Conservation (phyloP, 2,888 invertebrate genomes). For the Celastrina argiolus region DNA sequence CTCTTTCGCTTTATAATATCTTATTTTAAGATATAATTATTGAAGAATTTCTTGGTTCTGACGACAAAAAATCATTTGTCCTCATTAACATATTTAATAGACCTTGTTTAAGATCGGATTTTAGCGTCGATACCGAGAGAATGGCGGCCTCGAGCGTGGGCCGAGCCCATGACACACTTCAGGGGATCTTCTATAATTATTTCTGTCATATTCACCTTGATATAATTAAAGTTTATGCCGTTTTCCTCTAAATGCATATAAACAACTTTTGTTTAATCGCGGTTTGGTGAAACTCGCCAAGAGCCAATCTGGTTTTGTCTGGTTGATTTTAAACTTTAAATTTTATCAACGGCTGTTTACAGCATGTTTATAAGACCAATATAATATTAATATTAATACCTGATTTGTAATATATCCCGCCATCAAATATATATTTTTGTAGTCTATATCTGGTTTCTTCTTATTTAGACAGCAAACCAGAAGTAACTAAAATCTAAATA, state of each 20-base stretch:
- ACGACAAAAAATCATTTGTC: neutral
- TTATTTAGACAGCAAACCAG: neutral
- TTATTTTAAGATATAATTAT: neutral
- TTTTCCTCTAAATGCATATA: constrained; percentile 48
- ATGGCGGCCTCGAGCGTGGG: constrained; percentile 70
- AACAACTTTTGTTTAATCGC: constrained; percentile 29
- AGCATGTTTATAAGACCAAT: no score
- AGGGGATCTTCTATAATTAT: constrained; percentile 62
- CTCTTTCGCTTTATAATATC: no score
- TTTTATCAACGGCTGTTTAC: no score
- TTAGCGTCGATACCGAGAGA: constrained; percentile 30
- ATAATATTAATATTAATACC: neutral
- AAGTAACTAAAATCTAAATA: neutral
- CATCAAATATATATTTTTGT: neutral
- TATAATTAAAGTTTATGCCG: constrained; percentile 32
- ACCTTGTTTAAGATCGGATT: constrained; percentile 22
- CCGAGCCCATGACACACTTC: constrained; percentile 74
- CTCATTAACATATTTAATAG: constrained; percentile 13
- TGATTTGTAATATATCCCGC: neutral
- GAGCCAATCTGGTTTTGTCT: neutral
- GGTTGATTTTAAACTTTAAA: neutral
- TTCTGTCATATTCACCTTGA: constrained; percentile 46
- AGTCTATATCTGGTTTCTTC: neutral
- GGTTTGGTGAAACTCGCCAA: neutral
- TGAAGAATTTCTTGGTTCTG: neutral